Evolutionary conservation across 2,113 vertebrate species (phyloP), one percentile per base, ranked within the genome.

Genomic region (Phocoena phocoena): DNA sequence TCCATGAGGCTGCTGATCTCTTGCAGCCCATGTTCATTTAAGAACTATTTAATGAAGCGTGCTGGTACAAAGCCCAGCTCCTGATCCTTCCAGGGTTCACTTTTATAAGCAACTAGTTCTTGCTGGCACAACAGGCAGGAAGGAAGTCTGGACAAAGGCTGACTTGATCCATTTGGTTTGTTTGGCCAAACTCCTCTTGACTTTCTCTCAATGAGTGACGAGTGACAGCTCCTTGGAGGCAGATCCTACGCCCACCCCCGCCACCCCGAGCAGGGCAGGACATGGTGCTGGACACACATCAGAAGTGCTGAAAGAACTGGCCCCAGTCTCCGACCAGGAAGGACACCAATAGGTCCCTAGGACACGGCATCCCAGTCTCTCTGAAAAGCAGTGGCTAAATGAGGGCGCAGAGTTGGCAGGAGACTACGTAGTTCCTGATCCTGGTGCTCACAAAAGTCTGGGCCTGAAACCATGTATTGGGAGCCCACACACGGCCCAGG

Each of bases 401-500:
- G 12, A 62, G 81, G 55, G 76, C 15, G 13, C 4, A 5, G 55
- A 8, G 23, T 47, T 68, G 77, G 47, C 71, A 33, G 28, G 58
- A 71, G 65, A 80, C 0, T 0, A 36, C 0, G 2, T 7, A 38
- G 21, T 60, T 76, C n/a, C 84, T 41, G 20, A 41, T 70, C 68
- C 65, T 14, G 36, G 84, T 47, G 17, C n/a, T 33, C 6, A 10
- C 31, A 23, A 33, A 76, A 14, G 36, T 41, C 71, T 65, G 36
- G 7, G 33, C 74, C 28, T 18, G 6, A 4, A 25, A 20, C 25
- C 26, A 31, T 41, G 18, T 3, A 12, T 23, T 67, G 14, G n/a
- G 7, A 17, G 41, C 12, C 47, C 53, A 44, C 63, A 58, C 1
- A 1, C 0, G 0, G 70, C 28, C 63, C 6, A 1, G 47, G 17